Evolutionary conservation across 2,888 invertebrate genomes (phyloP), one percentile per base, ranked within the genome.

Genomic region (Drosophila mercatorum): DNA sequence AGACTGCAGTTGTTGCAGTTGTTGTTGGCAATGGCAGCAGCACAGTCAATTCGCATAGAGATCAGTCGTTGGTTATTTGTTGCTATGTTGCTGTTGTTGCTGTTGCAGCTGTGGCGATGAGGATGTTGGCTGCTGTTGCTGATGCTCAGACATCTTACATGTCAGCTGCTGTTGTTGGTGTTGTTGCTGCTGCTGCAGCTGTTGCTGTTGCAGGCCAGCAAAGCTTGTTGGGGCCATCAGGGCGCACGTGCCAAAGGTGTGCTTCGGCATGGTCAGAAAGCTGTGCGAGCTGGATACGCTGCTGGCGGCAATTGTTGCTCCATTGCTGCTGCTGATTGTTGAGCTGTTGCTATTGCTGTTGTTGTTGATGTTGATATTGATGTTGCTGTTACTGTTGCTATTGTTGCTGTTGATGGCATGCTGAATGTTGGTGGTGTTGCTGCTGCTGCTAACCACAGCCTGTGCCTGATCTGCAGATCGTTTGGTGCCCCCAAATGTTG

Each of bases 221-320:
- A 83, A 90, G 51, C 78, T 91, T n/a, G 92, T 90, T 38, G 91
- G 91, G 53, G 92, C 88, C 52, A 91, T 68, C 28, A 92, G 72
- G 1, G 92, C 92, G 64, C 92, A 92, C 17, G 92, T 91, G 41
- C 92, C 92, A 61, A 92, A 92, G 5, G 93, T 92, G 70, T 92
- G 92, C 69, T 91, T 91, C 44, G 91, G 90, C 81, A 87, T 90
- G 57, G 80, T 74, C 66, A 80, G 26, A 40, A 81, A 81, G 61
- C 83, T 71, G 40, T 90, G 91, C 5, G 62, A 31, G 53, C 80
- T 75, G 36, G 64, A 70, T 14, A 68, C 77, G 47, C 63, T 67
- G 68, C 72, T 75, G 8, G 78, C 53, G 28, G 67, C 65, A 22
- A 52, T 65, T 28, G 70, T 69, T 46, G 77, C 77, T 5, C 72